Conservation (phyloP, 2,888 invertebrate genomes). For the Luperina testacea region DNA sequence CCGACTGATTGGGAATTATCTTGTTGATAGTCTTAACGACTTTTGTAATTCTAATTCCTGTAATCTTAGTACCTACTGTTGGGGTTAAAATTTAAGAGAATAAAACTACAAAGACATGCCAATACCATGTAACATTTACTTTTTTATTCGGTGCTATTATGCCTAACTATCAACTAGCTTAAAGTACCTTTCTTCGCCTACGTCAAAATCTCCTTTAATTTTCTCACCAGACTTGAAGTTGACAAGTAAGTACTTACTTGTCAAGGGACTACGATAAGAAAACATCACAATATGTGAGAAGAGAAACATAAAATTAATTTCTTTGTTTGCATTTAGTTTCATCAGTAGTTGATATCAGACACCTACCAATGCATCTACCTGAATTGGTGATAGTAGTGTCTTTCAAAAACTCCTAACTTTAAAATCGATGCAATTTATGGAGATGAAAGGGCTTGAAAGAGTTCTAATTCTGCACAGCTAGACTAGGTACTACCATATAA, state of each 20-base stretch:
- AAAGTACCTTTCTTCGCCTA: constrained; percentile 4
- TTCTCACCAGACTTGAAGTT: constrained; percentile 34
- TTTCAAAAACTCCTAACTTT: too few species aligned
- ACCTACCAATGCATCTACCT: too few species aligned
- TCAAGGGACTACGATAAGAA: constrained; percentile 13
- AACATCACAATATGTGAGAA: constrained; percentile 32
- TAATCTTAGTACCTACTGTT: neutral
- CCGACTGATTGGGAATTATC: neutral
- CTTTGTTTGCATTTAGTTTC: constrained; percentile 21
- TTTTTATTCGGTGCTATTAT: neutral
- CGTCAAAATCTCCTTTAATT: constrained; percentile 24
- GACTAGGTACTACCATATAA: too few species aligned
- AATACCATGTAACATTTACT: neutral
- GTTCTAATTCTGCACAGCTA: too few species aligned
- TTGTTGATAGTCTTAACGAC: too few species aligned
- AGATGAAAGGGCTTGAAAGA: too few species aligned
- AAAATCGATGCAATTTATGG: too few species aligned
- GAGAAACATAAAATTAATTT: constrained; percentile 15
- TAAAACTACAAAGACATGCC: neutral
- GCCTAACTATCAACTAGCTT: neutral
- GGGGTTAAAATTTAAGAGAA: neutral
- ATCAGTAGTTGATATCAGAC: too few species aligned
- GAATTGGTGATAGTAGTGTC: too few species aligned
- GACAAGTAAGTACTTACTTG: constrained; percentile 39
- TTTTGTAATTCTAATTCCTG: neutral